Evolutionary conservation across 2,113 vertebrate genomes (phyloP).

Genomic region (Athene cunicularia): DNA sequence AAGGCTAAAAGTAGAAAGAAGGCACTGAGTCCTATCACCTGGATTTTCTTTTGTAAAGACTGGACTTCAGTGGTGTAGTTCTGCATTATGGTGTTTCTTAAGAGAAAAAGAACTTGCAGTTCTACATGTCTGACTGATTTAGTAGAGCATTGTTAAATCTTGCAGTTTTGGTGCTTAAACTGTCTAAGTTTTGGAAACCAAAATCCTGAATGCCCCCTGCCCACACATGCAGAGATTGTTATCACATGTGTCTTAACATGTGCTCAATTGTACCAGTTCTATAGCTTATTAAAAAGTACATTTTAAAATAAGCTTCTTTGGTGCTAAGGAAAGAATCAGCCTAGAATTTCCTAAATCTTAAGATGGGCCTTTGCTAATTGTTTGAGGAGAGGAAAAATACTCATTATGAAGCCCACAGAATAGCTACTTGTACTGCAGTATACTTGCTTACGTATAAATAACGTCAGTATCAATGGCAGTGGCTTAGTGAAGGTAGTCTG

Average conservation of each 20-base stretch:
- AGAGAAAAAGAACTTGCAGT: not conserved
- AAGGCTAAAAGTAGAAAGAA: not conserved
- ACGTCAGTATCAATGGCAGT: not conserved
- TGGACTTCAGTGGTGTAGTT: not conserved
- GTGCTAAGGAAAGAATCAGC: not conserved
- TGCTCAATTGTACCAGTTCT: not conserved
- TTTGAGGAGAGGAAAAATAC: not conserved
- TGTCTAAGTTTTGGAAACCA: not conserved
- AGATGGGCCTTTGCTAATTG: not conserved
- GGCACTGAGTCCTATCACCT: not conserved
- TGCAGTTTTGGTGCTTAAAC: not conserved
- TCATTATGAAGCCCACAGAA: not conserved
- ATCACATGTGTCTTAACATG: not conserved
- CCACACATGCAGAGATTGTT: rapidly evolving
- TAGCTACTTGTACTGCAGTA: not conserved
- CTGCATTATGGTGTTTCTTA: not conserved
- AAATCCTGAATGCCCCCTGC: not conserved
- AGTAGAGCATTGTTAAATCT: not conserved
- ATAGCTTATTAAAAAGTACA: not conserved
- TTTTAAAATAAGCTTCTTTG: not conserved
- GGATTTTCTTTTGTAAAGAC: not conserved
- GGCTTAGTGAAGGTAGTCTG: not conserved
- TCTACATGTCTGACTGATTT: not conserved
- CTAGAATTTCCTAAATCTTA: not conserved
- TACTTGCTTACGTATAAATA: not conserved